Evolutionary conservation across 2,888 invertebrate species (phyloP).

Genomic region (Brenthis ino): DNA sequence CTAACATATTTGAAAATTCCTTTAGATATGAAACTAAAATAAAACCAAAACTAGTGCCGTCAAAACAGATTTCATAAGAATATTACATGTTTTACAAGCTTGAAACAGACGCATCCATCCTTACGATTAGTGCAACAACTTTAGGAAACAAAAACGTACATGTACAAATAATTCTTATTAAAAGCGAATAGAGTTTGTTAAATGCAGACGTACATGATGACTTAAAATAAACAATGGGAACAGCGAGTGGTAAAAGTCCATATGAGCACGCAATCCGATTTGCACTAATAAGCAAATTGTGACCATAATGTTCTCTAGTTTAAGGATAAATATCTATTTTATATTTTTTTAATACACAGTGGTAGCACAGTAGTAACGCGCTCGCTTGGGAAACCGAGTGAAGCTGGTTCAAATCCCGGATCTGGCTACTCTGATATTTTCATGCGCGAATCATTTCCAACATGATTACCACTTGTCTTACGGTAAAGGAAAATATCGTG

Average conservation of each 20-base stretch:
- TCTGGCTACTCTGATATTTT: too few relatives aligned
- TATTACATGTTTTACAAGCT: conserved; percentile 29
- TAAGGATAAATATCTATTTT: background rate
- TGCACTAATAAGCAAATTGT: conserved; percentile 38
- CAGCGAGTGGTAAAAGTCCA: conserved; percentile 28
- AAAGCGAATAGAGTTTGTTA: conserved; percentile 12
- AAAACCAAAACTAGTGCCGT: background rate
- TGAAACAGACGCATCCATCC: conserved; percentile 32
- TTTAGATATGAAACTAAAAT: background rate
- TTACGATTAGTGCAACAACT: conserved; percentile 26
- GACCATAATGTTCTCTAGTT: conserved; percentile 18
- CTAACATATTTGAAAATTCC: too few relatives aligned
- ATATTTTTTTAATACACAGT: background rate
- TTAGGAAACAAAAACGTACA: conserved; percentile 1
- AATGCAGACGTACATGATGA: background rate
- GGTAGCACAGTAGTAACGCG: too few relatives aligned
- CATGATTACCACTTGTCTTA: too few relatives aligned
- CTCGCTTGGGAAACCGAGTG: too few relatives aligned
- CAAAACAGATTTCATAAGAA: conserved; percentile 28
- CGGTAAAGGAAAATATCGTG: too few relatives aligned
- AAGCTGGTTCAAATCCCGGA: too few relatives aligned
- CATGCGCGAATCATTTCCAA: too few relatives aligned
- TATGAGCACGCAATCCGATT: conserved; percentile 38
- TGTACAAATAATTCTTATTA: conserved; percentile 19
- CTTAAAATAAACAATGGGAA: conserved; percentile 31